Evolutionary conservation across 2,797 vertebrate species (phyloP).

Genomic region (Novumbra hubbsi): DNA sequence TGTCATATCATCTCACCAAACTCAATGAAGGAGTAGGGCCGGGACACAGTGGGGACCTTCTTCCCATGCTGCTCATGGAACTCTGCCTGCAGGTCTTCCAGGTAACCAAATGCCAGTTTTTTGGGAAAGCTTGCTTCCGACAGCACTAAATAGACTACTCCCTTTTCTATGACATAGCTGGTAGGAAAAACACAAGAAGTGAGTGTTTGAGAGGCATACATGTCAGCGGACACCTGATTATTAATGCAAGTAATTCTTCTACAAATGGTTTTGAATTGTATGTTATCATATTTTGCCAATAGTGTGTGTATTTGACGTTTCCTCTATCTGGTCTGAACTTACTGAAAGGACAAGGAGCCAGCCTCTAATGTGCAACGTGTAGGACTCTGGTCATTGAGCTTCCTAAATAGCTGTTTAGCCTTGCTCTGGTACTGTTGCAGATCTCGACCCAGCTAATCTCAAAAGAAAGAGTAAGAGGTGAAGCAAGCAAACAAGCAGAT

Average conservation of each 20-base stretch:
- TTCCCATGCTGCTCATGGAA: slow-evolving; percentile 98
- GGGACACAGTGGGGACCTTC: slow-evolving; percentile 91
- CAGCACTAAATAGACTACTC: slow-evolving; percentile 93
- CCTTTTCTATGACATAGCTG: slow-evolving; percentile 95
- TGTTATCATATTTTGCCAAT: not conserved
- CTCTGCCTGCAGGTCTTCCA: slow-evolving; percentile 94
- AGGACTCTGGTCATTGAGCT: slow-evolving; percentile 96
- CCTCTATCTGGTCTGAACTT: slow-evolving; percentile 63
- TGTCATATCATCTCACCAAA: slow-evolving; percentile 83
- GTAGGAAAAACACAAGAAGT: slow-evolving; percentile 8
- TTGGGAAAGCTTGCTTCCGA: slow-evolving; percentile 96
- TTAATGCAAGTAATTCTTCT: not conserved
- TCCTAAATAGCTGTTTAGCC: slow-evolving; percentile 96
- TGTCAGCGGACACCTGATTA: not conserved
- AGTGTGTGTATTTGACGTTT: not conserved
- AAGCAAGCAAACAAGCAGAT: not conserved
- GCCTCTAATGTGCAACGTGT: slow-evolving; percentile 95
- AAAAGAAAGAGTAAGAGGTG: slow-evolving; percentile 12
- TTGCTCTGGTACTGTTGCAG: slow-evolving; percentile 98
- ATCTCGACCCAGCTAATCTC: slow-evolving; percentile 88
- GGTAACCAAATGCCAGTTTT: slow-evolving; percentile 94
- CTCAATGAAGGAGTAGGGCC: slow-evolving; percentile 97
- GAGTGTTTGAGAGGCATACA: not conserved
- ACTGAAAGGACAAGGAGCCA: slow-evolving; percentile 94
- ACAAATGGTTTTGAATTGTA: not conserved